Conservation (phyloP, 2,888 invertebrate species). For the Conops quadrifasciatus region DNA sequence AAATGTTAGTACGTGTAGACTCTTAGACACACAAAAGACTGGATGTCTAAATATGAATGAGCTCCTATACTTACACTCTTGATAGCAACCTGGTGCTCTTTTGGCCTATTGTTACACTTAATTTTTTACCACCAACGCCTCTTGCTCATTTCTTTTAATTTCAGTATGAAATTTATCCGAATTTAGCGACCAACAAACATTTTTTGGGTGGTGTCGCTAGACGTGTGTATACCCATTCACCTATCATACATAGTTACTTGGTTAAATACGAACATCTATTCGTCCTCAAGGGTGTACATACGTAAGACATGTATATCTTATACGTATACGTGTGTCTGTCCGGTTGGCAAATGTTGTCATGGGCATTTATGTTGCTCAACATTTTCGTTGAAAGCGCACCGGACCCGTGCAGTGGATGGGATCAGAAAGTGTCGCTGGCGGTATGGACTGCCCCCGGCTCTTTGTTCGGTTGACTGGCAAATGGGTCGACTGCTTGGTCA, state of each 20-base stretch:
- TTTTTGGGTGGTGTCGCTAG: no score
- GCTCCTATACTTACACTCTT: background rate
- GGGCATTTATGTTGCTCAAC: constrained; percentile 2
- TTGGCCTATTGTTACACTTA: background rate
- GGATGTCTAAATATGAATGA: background rate
- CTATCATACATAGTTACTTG: no score
- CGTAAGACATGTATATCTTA: background rate
- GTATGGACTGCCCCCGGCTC: background rate
- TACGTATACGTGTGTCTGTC: background rate
- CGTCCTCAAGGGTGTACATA: background rate
- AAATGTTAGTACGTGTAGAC: constrained; percentile 13
- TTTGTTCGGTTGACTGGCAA: background rate
- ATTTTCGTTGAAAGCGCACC: background rate
- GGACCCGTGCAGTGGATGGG: background rate
- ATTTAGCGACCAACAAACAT: no score
- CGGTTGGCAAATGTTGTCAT: background rate
- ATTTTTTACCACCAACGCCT: background rate
- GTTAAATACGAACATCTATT: background rate
- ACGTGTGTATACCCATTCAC: no score
- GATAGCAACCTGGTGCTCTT: no score
- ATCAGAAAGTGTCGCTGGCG: background rate
- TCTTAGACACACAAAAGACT: no score
- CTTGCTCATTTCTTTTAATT: no score
- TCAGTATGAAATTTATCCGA: no score
- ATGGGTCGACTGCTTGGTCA: constrained; percentile 34